These are phyloP conservation scores for Puntigrus tetrazona DNA, from an alignment of 2,113 vertebrate species.

Conservation along the genomic window DNA sequence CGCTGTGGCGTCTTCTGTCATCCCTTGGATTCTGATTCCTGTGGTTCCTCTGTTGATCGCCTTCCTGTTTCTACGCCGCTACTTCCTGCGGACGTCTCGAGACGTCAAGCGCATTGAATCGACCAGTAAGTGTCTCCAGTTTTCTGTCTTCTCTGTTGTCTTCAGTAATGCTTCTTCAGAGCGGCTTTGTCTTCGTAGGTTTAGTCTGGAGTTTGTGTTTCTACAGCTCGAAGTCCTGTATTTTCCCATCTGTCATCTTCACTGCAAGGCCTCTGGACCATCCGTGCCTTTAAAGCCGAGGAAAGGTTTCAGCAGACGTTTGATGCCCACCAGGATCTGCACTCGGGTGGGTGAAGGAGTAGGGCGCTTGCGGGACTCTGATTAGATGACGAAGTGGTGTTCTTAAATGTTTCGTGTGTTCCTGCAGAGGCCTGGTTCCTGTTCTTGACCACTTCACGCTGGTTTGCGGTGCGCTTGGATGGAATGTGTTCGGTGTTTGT, in stretches of 20 bases:
- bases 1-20: constrained; percentile 80
- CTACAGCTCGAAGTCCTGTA: constrained; percentile 90
- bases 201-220: not conserved
- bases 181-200: not conserved
- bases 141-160: not conserved
- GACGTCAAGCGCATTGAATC: constrained; percentile 88
- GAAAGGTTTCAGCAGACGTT: constrained; percentile 88
- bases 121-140: constrained; percentile 77
- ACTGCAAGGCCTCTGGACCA: constrained; percentile 93
- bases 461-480: constrained; percentile 92
- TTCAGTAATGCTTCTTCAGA: not conserved
- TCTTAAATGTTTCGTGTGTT: constrained; percentile 13
- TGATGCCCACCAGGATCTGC: constrained; percentile 90
- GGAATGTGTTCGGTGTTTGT: constrained; percentile 93
- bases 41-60: constrained; percentile 79
- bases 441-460: constrained; percentile 92
- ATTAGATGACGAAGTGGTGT: not conserved
- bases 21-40: constrained; percentile 85
- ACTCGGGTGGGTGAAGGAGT: constrained; percentile 79
- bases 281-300: constrained; percentile 88
- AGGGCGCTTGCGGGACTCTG: not conserved
- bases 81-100: constrained; percentile 85
- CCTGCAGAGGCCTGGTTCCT: constrained; percentile 91
- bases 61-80: constrained; percentile 82
- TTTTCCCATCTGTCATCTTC: constrained; percentile 94